A percentile compares a stretch with the other conserved stretches of the same genome.
phyloP scores from a whole-genome alignment of 1,140 invertebrate species.

The Meteorus sp. region DNA sequence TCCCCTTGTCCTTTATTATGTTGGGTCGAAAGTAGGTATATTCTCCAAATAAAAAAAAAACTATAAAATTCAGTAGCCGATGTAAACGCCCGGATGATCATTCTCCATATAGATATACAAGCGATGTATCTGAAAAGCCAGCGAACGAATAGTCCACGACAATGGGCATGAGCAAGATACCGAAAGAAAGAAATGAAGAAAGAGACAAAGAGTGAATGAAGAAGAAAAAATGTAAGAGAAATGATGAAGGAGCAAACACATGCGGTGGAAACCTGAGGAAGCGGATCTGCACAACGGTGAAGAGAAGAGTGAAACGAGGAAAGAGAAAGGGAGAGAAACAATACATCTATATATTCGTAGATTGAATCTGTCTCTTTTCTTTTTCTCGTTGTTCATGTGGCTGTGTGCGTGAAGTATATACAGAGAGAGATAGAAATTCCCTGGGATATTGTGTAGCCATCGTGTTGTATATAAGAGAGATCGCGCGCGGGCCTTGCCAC shows the following conservation, averaged over 20 bases:
- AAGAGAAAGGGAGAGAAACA: conserved; percentile 12
- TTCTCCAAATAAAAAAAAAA: neutral
- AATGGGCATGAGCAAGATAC: neutral
- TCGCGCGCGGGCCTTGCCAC: conserved; percentile 14
- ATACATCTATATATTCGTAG: neutral
- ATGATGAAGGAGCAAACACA: neutral
- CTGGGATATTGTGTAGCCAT: conserved; percentile 4
- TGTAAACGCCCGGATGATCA: conserved; percentile 23
- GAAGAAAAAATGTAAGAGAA: neutral
- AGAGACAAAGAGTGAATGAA: neutral
- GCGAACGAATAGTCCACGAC: neutral
- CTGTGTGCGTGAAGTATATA: neutral
- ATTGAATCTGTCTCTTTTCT: conserved; percentile 14
- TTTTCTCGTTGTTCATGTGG: neutral
- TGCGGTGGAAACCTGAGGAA: conserved; percentile 14
- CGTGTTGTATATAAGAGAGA: too few species aligned
- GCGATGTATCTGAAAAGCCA: neutral
- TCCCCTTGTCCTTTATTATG: too few species aligned
- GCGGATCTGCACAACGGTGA: neutral
- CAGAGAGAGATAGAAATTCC: neutral
- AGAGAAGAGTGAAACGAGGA: neutral
- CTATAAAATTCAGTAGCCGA: conserved; percentile 18
- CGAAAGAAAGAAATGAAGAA: conserved; percentile 9
- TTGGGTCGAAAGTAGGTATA: too few species aligned
- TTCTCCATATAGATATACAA: conserved; percentile 5